Evolutionary conservation across 2,797 vertebrate genomes (phyloP), one percentile per base, ranked within the genome.

Genomic region (Tragelaphus eurycerus): DNA sequence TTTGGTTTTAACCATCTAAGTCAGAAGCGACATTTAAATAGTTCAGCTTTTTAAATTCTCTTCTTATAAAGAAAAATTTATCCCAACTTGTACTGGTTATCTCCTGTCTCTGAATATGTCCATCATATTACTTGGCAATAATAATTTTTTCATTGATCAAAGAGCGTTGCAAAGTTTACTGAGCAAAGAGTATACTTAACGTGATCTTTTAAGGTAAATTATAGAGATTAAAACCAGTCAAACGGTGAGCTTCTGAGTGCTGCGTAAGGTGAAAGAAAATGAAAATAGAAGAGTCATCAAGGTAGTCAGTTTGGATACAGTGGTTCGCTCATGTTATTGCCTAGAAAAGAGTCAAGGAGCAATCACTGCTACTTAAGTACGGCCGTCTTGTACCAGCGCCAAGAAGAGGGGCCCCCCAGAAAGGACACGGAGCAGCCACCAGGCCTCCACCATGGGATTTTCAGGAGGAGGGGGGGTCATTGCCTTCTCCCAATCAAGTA

Each of bases 161-260:
- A 71, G 17, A 71, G 2, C 43, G 16, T 95, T 91, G 7, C 7
- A 59, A 46, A 93, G 90, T 46, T 95, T 97, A 34, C 43, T 71
- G 29, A 64, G 29, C 46, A 88, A 12, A 86, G 34, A 92, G 46
- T 89, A 50, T 86, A 34, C 46, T 25, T 76, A 54, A 29, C 74
- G 15, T 91, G 43, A 91, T 96, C 91, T 97, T 55, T n/a, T n/a
- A 57, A 95, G 27, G 76, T 96, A 91, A 90, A 87, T 87, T 64
- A 16, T 48, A 46, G 90, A 83, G 55, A 13, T 89, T 57, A 89
- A 95, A 97, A 67, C 23, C 23, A 83, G 7, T 50, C 84, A 81
- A 78, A 95, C 3, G 10, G 29, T 90, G 50, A 97, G 52, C 62
- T 92, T 60, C 23, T 60, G 16, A 60, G 59, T 38, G 10, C 84